Evolutionary conservation across 2,888 invertebrate species (phyloP), one percentile per base, ranked within the genome.

Genomic region (Ophion slaviceki): DNA sequence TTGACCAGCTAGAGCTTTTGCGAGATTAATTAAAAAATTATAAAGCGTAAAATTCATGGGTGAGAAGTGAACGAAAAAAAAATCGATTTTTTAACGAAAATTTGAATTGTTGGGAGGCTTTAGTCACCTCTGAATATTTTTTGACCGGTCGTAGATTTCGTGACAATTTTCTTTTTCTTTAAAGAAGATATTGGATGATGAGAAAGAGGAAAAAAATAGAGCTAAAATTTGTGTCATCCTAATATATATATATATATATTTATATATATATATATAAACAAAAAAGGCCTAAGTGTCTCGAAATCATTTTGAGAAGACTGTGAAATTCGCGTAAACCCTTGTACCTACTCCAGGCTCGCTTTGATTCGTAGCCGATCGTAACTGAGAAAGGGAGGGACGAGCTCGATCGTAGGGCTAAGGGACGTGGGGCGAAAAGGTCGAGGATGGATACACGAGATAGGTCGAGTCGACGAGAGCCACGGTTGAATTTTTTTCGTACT

Each of bases 341-440:
- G 10, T 86, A 87, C 87, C 32, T 4, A 32, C 32, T 88, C 87
- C 86, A 86, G 83, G 80, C 75, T 87, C 84, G 89, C 87, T 85
- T 32, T 20, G 36, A 61, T 36, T 14, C 20, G 8, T 7, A 10
- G 11, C 14, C 57, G 61, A 62, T 75, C 45, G 47, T 64, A 17
- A 10, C 1, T n/a, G 64, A 28, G 1, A 40, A 68, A 68, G 32
- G n/a, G 32, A 57, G 10, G 59, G 40, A 24, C 47, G 64, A n/a
- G 61, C 14, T 11, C 32, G 53, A 53, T 28, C n/a, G 53, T 53
- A 20, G n/a, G 40, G n/a, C 20, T 57, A 67, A 59, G 10, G 17
- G 24, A 75, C 17, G 40, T 53, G 47, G 8, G 40, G 66, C 67
- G 57, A 67, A 77, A 62, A 66, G 57, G 45, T 77, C 40, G 45